Evolutionary conservation across 1,140 invertebrate species (phyloP), one percentile per base, ranked within the genome.

Genomic region (Drosophila tristis): DNA sequence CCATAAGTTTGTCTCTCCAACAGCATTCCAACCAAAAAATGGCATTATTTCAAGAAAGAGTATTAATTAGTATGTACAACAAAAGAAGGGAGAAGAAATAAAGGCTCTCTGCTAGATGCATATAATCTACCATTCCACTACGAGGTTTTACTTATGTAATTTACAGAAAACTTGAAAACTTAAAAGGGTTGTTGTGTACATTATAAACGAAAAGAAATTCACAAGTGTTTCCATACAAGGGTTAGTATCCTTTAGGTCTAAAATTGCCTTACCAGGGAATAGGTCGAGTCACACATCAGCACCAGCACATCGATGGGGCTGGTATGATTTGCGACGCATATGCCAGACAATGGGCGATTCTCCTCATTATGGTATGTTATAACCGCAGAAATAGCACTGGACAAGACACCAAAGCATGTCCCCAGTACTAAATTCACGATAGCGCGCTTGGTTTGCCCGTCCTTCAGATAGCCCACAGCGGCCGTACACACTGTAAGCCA

Each of bases 311-410:
- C 99, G 74, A 99, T 98, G 2, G 99, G 99, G 62, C 98, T 99
- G 0, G 99, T 99, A 93, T 99, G 99, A 94, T 99, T 99, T 51
- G 99, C 99, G 16, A 99, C 99, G 93, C 98, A 99, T 84, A 99
- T 99, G 35, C 98, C 98, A 60, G 93, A 93, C 29, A 92, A 93
- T 26, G 97, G 97, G 72, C 94, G 94, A 92, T 98, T 97, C 89
- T 96, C 94, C 48, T 94, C 92, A 92, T 98, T 97, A 93, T 98
- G 97, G 93, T 98, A 98, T 20, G 94, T 97, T 65, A 98, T 96
- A 73, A 98, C 97, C 43, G 97, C 95, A 6, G 97, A 97, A 54
- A 98, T 94, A 31, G 97, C 96, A 51, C 97, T 95, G 47, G 97
- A 97, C 51, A 98, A 93, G 74, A 98, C 94, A 78, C 96, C 96